These are phyloP conservation scores for Holotrichia oblita DNA, from an alignment of 1,140 invertebrate genomes.

Conservation along the genomic window DNA sequence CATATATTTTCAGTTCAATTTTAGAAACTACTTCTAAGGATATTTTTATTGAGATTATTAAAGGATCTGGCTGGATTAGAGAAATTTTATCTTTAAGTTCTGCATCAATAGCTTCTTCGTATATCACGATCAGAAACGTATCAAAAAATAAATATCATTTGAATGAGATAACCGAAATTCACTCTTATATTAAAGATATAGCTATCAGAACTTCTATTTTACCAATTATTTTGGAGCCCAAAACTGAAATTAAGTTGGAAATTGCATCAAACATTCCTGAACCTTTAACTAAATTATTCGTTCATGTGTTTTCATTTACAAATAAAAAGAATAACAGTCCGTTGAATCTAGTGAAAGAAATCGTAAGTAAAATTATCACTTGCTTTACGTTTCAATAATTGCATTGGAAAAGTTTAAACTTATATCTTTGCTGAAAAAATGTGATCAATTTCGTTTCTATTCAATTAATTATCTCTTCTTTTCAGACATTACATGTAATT, in stretches of 20 bases:
- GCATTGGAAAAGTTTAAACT: not conserved
- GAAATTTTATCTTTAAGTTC: not conserved
- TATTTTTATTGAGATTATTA: not conserved
- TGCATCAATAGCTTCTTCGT: not conserved
- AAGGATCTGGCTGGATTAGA: not conserved
- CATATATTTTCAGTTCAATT: not conserved
- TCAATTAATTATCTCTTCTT: not conserved
- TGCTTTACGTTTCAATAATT: no score
- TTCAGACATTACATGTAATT: conserved; percentile 1
- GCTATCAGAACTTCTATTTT: not conserved
- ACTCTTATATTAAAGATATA: not conserved
- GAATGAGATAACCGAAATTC: not conserved
- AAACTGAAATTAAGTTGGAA: conserved; percentile 1
- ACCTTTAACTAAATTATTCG: conserved; percentile 8
- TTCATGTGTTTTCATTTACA: conserved; percentile 8
- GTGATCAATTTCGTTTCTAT: no score
- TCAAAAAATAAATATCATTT: not conserved
- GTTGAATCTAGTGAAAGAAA: conserved; percentile 6
- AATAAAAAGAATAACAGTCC: not conserved
- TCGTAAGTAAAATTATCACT: conserved; percentile 29
- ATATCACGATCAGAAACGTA: not conserved
- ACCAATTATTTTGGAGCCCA: conserved; percentile 3
- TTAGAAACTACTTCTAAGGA: not conserved
- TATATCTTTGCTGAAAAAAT: no score
- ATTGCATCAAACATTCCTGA: not conserved